These are phyloP conservation scores for Synanthedon vespiformis DNA, from an alignment of 2,888 invertebrate genomes.

Conservation along the genomic window DNA sequence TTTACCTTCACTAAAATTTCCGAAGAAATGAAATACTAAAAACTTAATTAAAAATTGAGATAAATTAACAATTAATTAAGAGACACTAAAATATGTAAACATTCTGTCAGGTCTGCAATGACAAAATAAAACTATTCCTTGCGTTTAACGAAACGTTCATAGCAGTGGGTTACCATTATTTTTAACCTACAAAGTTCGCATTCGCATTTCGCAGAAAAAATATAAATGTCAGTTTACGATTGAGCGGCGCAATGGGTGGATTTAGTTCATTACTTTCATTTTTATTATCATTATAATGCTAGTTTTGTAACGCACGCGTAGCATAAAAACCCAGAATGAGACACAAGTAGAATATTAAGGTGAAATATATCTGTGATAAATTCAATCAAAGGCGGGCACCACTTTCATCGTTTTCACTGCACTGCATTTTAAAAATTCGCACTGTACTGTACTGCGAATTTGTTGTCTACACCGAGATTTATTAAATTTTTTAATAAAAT, in stretches of 20 bases:
- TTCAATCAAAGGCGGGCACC: constrained; percentile 15
- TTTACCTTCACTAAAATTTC: no score
- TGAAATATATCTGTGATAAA: constrained; percentile 32
- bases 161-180: constrained; percentile 9
- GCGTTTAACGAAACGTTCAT: constrained; percentile 13
- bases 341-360: constrained; percentile 41
- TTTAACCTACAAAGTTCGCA: not conserved
- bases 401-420: constrained; percentile 29
- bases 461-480: no score
- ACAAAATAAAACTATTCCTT: no score
- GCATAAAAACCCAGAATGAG: constrained; percentile 40
- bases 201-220: constrained; percentile 7
- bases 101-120: no score
- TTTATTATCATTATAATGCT: constrained; percentile 21
- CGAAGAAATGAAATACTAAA: no score
- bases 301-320: constrained; percentile 31
- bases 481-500: no score
- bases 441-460: not conserved
- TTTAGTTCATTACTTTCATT: constrained; percentile 12
- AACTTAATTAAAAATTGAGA: no score
- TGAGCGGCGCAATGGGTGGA: constrained; percentile 27
- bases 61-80: no score
- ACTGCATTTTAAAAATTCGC: constrained; percentile 11
- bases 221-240: constrained; percentile 21
- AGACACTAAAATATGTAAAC: no score